Evolutionary conservation across 2,888 invertebrate genomes (phyloP), one percentile per base, ranked within the genome.

Genomic region (Megaustenia siamemsis): DNA sequence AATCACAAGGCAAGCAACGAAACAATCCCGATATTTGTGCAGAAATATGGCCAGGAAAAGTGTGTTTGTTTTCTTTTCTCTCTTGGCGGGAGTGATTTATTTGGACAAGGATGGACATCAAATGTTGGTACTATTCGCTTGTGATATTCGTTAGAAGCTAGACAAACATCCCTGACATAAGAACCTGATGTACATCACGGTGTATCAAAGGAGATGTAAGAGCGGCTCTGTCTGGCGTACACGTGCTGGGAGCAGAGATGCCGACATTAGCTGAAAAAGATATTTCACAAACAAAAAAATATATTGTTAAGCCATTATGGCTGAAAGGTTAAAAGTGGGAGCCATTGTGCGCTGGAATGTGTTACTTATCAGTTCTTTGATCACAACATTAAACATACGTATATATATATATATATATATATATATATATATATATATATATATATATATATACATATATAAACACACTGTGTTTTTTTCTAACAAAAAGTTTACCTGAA

Each of bases 21-120:
- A 71, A 71, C 71, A 71, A 43, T 6, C n/a, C 6, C 40, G 28
- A 28, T 71, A 43, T 45, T 43, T 43, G 12, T 10, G 40, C 43
- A n/a, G 8, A 45, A 71, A 71, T n/a, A 28, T 8, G 28, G n/a
- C 6, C 43, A 71, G 71, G 8, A 28, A 71, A 43, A 43, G 8
- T 45, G 43, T 43, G 71, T 71, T 71, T 40, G 43, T 43, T 71
- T 43, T 28, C 12, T 28, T 32, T 8, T 12, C 2, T 2, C 12
- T 28, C 3, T n/a, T 24, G 12, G n/a, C 43, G 10, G 38, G 43
- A 24, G 71, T 63, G 63, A 63, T 43, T 71, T 71, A 45, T 71
- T 71, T 40, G 28, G n/a, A 71, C 71, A 71, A 71, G 18, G 43
- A 71, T 71, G 71, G 71, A 71, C 71, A 71, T 71, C 71, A 71